Evolutionary conservation across 2,797 vertebrate species (phyloP).

Genomic region (Microctenopoma stevenorrisi): DNA sequence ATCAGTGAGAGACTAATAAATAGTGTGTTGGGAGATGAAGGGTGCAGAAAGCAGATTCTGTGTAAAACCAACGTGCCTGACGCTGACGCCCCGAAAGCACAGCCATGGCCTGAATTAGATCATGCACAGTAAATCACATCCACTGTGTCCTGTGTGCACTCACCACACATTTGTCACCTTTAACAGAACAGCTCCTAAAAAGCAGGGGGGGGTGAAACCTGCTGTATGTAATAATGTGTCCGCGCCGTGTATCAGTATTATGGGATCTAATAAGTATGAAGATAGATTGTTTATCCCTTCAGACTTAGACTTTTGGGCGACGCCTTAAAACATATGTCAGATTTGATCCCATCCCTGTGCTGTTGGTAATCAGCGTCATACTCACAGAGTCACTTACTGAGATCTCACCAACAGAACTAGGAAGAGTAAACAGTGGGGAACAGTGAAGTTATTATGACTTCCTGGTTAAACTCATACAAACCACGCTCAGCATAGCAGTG

Average conservation of each 20-base stretch:
- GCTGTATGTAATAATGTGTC: not conserved
- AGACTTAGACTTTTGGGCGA: not conserved
- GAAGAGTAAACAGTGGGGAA: not conserved
- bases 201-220: slow-evolving; percentile 20
- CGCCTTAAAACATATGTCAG: not conserved
- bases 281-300: too few relatives aligned
- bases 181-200: slow-evolving; percentile 32
- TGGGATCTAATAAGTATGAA: not conserved
- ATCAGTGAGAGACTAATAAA: slow-evolving; percentile 39
- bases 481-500: not conserved
- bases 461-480: not conserved
- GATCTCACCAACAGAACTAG: not conserved
- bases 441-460: not conserved
- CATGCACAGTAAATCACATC: slow-evolving; percentile 26
- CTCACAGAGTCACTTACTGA: not conserved
- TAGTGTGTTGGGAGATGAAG: slow-evolving; percentile 33
- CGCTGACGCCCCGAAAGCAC: slow-evolving; percentile 15
- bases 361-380: not conserved
- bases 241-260: not conserved
- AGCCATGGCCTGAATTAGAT: slow-evolving; percentile 35
- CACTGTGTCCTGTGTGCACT: slow-evolving; percentile 6
- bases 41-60: slow-evolving; percentile 36
- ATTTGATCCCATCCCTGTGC: not conserved
- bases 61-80: slow-evolving; percentile 43
- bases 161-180: slow-evolving; percentile 24